These are phyloP conservation scores for Mustela nigripes DNA, from an alignment of 2,113 vertebrate genomes.

Conservation along the genomic window DNA sequence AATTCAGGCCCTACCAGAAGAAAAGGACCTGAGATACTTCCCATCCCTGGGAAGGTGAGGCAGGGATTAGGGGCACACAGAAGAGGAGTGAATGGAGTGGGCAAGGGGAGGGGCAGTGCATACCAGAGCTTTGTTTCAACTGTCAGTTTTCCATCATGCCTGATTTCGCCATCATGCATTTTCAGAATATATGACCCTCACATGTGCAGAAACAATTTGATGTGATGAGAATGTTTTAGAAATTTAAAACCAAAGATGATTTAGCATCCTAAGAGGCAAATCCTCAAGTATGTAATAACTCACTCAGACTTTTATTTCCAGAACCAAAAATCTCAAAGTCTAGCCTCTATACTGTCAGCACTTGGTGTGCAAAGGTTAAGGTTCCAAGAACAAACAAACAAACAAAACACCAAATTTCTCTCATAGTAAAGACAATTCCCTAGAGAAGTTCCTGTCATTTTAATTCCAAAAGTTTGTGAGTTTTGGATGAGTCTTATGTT, in stretches of 20 bases:
- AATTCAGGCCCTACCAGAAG: background rate
- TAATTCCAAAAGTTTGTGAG: constrained; percentile 79
- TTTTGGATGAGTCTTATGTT: constrained; percentile 69
- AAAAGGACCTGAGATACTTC: background rate
- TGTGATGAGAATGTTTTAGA: background rate
- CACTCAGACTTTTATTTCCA: constrained; percentile 8
- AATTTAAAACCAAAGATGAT: background rate
- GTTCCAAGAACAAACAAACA: background rate
- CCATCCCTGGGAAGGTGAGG: background rate
- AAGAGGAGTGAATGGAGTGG: background rate
- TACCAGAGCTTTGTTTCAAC: background rate
- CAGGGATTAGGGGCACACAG: background rate
- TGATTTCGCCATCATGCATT: background rate
- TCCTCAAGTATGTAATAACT: constrained; percentile 63
- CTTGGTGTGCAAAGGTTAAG: constrained; percentile 73
- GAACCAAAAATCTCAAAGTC: background rate
- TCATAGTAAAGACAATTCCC: constrained; percentile 76
- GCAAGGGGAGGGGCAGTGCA: background rate
- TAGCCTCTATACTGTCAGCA: constrained; percentile 69
- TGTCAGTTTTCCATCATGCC: background rate
- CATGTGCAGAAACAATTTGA: constrained; percentile 21
- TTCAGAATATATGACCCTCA: background rate
- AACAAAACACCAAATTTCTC: constrained; percentile 76
- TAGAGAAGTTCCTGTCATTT: constrained; percentile 61
- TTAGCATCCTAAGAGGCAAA: constrained; percentile 7